Evolutionary conservation across 2,113 vertebrate species (phyloP).

Genomic region (Danionella cerebrum): DNA sequence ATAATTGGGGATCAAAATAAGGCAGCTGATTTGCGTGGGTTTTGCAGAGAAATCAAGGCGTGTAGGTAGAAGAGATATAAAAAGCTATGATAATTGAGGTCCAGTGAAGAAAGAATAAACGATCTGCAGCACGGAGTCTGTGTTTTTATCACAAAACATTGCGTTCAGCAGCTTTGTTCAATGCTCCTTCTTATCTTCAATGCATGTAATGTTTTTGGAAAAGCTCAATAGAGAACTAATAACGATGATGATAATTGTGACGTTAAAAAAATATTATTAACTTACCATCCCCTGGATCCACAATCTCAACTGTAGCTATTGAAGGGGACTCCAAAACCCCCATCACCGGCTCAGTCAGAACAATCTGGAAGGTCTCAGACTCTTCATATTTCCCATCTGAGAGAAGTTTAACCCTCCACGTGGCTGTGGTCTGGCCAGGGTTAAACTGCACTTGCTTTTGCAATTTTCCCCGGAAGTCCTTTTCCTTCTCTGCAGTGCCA

Average conservation of each 20-base stretch:
- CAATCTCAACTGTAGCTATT: slow-evolving; percentile 76
- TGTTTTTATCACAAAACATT: not conserved
- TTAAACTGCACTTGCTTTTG: slow-evolving; percentile 94
- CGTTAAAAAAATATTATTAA: too few species aligned
- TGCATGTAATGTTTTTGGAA: not conserved
- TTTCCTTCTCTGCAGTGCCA: slow-evolving; percentile 76
- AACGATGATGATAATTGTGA: too few species aligned
- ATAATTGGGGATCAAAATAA: not conserved
- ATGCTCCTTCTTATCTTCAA: not conserved
- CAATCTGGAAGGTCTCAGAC: slow-evolving; percentile 81
- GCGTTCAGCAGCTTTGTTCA: not conserved
- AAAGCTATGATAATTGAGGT: slow-evolving; percentile 23
- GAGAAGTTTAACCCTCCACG: slow-evolving; percentile 76
- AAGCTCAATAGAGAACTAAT: too few species aligned
- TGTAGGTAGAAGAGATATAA: slow-evolving; percentile 16
- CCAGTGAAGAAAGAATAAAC: not conserved
- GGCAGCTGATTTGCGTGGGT: not conserved
- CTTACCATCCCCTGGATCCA: slow-evolving; percentile 88
- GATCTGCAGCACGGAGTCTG: not conserved
- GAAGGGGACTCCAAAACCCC: slow-evolving; percentile 75
- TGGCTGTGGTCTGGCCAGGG: slow-evolving; percentile 80
- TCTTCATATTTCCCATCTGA: slow-evolving; percentile 76
- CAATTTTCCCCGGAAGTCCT: slow-evolving; percentile 83
- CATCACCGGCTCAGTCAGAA: slow-evolving; percentile 87
- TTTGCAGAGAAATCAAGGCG: not conserved